Evolutionary conservation across 2,113 vertebrate genomes (phyloP).

Genomic region (Nicator chloris): DNA sequence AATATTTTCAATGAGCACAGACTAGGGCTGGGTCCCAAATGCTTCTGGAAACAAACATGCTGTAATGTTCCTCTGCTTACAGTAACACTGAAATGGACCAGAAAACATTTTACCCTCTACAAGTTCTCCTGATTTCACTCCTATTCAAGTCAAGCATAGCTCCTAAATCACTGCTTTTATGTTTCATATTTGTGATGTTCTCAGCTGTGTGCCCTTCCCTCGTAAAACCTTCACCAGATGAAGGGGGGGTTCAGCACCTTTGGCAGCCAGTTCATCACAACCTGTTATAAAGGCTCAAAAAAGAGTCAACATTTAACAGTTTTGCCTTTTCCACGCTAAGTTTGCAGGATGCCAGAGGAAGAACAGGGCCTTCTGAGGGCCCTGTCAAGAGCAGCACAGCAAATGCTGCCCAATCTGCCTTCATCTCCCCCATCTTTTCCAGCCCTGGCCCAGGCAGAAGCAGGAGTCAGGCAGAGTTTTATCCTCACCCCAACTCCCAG

Average conservation of each 20-base stretch:
- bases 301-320: neutral
- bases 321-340: neutral
- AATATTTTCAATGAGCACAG: neutral
- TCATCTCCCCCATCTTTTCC: accelerated
- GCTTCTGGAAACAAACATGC: neutral
- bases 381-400: neutral
- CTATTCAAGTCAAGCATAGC: neutral
- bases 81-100: neutral
- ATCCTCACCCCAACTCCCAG: neutral
- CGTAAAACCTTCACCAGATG: neutral
- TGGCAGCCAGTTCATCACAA: neutral
- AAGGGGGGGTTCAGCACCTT: neutral
- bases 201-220: too few relatives aligned
- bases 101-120: neutral
- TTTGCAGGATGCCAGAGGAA: neutral
- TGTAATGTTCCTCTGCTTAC: neutral
- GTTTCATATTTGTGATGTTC: neutral
- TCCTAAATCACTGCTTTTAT: neutral
- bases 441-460: neutral
- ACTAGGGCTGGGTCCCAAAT: neutral
- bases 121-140: neutral
- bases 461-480: neutral
- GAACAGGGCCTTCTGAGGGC: neutral
- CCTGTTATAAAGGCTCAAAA: neutral
- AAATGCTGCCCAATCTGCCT: neutral